phyloP scores from a whole-genome alignment of 2,113 vertebrate genomes.

The Pelecanus crispus region DNA sequence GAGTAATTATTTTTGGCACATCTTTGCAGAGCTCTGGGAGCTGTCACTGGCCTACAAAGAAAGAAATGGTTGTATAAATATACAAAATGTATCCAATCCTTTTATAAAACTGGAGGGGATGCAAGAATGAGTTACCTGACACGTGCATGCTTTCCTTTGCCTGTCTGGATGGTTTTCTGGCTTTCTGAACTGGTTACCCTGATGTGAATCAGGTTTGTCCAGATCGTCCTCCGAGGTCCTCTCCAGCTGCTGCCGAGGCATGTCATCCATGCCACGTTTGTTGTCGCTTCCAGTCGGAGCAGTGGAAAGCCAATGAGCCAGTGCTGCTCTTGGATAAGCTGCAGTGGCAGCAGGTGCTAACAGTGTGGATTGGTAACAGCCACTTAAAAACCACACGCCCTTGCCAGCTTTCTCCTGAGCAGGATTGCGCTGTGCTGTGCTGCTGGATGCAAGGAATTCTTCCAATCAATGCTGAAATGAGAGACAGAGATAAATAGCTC shows the following conservation, averaged over 20 bases:
- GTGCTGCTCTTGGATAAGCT: not conserved
- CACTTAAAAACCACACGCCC: not conserved
- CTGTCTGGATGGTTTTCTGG: not conserved
- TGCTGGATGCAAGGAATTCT: not conserved
- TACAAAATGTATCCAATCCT: not conserved
- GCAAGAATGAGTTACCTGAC: not conserved
- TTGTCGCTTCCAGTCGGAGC: not conserved
- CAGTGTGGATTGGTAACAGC: not conserved
- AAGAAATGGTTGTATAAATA: not conserved
- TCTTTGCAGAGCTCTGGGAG: not conserved
- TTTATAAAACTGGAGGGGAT: not conserved
- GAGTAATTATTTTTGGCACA: constrained; percentile 33
- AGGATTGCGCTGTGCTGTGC: not conserved
- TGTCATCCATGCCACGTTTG: not conserved
- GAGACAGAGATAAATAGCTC: not conserved
- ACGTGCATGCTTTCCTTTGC: not conserved
- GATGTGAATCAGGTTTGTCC: not conserved
- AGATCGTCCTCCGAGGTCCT: not conserved
- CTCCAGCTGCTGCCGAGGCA: not conserved
- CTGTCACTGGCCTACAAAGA: not conserved
- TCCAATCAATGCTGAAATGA: not conserved
- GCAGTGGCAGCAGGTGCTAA: constrained; percentile 19
- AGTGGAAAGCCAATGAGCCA: not conserved
- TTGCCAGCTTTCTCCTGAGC: not conserved
- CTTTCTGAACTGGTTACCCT: not conserved